phyloP scores from a whole-genome alignment of 2,888 invertebrate genomes.

The Hirtodrosophila cameraria region DNA sequence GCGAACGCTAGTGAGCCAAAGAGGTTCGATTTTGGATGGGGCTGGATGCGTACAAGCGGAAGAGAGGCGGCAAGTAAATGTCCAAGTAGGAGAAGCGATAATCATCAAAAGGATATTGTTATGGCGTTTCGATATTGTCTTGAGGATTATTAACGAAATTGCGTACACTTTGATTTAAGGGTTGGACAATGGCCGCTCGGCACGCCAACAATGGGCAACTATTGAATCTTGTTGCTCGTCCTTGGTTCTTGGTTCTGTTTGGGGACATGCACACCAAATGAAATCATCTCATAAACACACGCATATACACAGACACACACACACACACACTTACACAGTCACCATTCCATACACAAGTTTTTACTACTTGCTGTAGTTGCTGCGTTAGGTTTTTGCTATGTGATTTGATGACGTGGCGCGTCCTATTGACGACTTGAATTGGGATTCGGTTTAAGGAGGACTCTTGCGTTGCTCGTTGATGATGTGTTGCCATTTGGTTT shows the following conservation, averaged over 20 bases:
- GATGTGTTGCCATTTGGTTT: constrained; percentile 61
- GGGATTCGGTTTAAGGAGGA: constrained; percentile 27
- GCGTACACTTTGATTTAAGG: constrained; percentile 83
- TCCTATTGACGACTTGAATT: constrained; percentile 49
- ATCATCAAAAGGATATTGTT: constrained; percentile 84
- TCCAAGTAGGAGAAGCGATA: constrained; percentile 70
- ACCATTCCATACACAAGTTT: constrained; percentile 31
- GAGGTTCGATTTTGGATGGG: not conserved
- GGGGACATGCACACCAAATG: constrained; percentile 57
- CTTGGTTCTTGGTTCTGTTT: constrained; percentile 24
- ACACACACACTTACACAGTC: constrained; percentile 18
- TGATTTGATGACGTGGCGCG: constrained; percentile 73
- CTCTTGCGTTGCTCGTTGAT: constrained; percentile 24
- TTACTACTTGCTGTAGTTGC: constrained; percentile 70
- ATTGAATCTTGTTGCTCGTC: constrained; percentile 4
- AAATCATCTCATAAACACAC: constrained; percentile 66
- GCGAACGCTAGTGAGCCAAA: constrained; percentile 17
- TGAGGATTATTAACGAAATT: constrained; percentile 83
- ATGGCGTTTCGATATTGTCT: constrained; percentile 83
- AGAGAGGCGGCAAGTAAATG: constrained; percentile 11
- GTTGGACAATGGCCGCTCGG: constrained; percentile 75
- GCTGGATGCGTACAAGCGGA: not conserved
- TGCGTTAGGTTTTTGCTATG: constrained; percentile 69
- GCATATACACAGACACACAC: constrained; percentile 23
- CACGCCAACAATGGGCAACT: constrained; percentile 64